Base-by-base conservation (phyloP, 2,797 vertebrate genomes). In the Sebastes minor region DNA sequence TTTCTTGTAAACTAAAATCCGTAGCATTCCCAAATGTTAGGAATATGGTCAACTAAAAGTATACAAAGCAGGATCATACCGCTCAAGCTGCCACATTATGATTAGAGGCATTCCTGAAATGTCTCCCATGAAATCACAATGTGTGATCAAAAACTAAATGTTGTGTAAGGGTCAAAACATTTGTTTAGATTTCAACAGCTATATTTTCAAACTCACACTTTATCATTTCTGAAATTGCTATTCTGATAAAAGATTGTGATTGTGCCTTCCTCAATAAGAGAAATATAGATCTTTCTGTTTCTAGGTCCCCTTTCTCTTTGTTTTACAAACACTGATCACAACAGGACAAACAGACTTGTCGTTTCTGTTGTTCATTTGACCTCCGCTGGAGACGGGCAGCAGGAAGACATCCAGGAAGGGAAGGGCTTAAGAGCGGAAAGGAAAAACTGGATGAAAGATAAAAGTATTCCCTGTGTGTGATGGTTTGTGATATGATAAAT, bases 281-380 rank as follows among this genome's bases (percentile, higher is more conserved):
- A 52, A 56, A 4, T 28, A 63, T 10, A 23, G 10, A 53, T 20
- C 3, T 28, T 2, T 38, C 10, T 5, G 3, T 61, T 61, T 25
- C 5, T 64, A 35, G 28, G 13, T 46, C 18, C 11, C 35, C 25
- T 38, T 52, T 77, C 16, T 20, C 3, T 61, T 67, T 60, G 35
- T 69, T 71, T 75, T 9, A 23, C 32, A 42, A 53, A 72, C n/a
- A 60, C 12, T 13, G 5, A 56, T 78, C 56, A 81, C 33, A 76
- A 81, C 33, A 74, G 49, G 55, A 81, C 61, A 81, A 78, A 83
- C 42, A 18, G 55, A 1, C 32, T 60, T 60, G 52, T 60, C 57
- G 52, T 52, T 28, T n/a, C 62, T 77, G 25, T 20, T 65, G 69
- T 84, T 81, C 49, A 27, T 83, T 35, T 89, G 61, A 87, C 76